These are phyloP conservation scores for Synanthedon vespiformis DNA, from an alignment of 2,888 invertebrate species.

Conservation along the genomic window DNA sequence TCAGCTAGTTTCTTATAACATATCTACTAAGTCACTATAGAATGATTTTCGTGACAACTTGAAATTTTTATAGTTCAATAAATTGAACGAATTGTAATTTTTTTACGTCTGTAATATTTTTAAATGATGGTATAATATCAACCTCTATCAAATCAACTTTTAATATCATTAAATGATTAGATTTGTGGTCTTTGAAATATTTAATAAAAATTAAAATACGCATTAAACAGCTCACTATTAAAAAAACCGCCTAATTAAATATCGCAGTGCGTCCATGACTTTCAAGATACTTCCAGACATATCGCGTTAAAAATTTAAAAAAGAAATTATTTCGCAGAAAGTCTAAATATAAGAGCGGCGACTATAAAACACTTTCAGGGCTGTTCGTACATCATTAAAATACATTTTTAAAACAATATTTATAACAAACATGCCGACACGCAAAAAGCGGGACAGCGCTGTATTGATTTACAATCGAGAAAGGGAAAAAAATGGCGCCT, in stretches of 20 bases:
- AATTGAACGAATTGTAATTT: too few species aligned
- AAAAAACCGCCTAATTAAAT: too few species aligned
- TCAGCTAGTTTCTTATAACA: too few species aligned
- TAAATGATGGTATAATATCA: too few species aligned
- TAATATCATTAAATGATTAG: too few species aligned
- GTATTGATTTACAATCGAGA: constrained; percentile 51
- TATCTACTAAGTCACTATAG: too few species aligned
- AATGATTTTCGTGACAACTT: too few species aligned
- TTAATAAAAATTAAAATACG: constrained; percentile 2
- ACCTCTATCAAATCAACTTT: too few species aligned
- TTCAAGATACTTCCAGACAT: constrained; percentile 6
- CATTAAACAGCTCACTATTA: too few species aligned
- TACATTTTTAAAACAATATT: constrained; percentile 44
- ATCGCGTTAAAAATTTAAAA: constrained; percentile 4
- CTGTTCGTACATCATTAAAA: constrained; percentile 42
- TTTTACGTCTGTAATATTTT: too few species aligned
- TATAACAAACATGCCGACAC: constrained; percentile 30
- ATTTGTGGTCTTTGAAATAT: background rate
- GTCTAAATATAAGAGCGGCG: constrained; percentile 9
- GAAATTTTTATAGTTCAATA: too few species aligned
- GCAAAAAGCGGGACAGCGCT: constrained; percentile 32
- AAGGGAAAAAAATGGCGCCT: constrained; percentile 19
- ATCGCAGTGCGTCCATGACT: too few species aligned
- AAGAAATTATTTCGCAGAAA: background rate
- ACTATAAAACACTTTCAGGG: constrained; percentile 22